Conservation (phyloP, 2,797 vertebrate genomes). For the Neosilurus hyrtlii region DNA sequence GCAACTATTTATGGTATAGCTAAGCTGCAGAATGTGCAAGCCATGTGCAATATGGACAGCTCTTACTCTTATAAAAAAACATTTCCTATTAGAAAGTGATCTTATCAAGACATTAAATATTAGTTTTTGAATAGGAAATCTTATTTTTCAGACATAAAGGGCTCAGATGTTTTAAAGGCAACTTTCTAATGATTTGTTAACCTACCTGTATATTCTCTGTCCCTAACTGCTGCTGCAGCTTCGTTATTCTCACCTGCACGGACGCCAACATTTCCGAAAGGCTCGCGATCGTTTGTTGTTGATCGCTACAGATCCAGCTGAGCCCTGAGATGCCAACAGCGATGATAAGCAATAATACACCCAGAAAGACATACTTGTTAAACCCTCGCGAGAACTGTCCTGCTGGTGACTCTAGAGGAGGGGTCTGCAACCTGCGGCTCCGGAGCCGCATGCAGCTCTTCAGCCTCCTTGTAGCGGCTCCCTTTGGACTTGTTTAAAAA, state of each 20-base stretch:
- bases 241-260: constrained; percentile 53
- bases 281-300: constrained; percentile 53
- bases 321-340: constrained; percentile 44
- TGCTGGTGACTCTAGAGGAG: too few species aligned
- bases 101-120: background rate
- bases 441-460: too few species aligned
- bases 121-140: background rate
- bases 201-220: constrained; percentile 54
- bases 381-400: constrained; percentile 24
- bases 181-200: background rate
- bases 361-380: constrained; percentile 45
- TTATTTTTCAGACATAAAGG: background rate
- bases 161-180: background rate
- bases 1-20: constrained; percentile 55
- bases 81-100: background rate
- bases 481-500: too few species aligned
- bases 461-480: too few species aligned
- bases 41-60: constrained; percentile 17
- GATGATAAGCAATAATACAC: constrained; percentile 51
- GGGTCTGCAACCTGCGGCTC: too few species aligned
- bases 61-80: background rate
- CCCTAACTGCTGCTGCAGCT: constrained; percentile 53
- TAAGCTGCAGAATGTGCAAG: constrained; percentile 7
- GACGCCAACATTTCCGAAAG: constrained; percentile 51
- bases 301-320: constrained; percentile 55